phyloP scores from a whole-genome alignment of 2,797 vertebrate genomes.

The Buphagus erythrorhynchus region DNA sequence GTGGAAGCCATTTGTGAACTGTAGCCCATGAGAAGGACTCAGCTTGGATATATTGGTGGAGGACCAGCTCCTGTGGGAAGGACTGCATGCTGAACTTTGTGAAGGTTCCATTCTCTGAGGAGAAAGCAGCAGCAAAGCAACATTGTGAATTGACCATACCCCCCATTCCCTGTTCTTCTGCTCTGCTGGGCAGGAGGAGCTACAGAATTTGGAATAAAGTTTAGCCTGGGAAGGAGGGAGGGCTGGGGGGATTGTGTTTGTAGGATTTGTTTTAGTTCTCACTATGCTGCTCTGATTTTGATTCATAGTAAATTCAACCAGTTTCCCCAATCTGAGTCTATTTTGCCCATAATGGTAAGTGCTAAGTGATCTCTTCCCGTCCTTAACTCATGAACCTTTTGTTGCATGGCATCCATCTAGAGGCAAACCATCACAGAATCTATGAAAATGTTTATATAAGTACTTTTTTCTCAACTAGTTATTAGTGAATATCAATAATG shows the following conservation, averaged over 20 bases:
- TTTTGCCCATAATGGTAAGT: background rate
- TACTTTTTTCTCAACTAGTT: background rate
- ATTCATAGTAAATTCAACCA: background rate
- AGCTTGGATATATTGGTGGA: background rate
- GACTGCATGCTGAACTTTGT: background rate
- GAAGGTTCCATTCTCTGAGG: background rate
- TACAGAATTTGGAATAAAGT: background rate
- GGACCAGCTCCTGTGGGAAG: background rate
- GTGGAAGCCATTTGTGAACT: background rate
- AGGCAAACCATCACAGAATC: background rate
- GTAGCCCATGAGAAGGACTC: background rate
- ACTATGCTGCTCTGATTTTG: background rate
- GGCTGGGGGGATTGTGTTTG: fast-evolving
- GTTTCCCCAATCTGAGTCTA: fast-evolving
- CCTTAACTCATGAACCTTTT: background rate
- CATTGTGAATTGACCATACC: background rate
- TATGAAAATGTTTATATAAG: background rate
- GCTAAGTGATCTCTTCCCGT: background rate
- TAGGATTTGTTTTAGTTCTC: background rate
- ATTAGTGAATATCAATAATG: background rate
- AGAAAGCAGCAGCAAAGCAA: background rate
- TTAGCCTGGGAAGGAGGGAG: background rate
- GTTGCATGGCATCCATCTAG: background rate
- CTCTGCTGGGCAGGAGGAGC: background rate
- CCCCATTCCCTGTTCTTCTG: background rate